Conservation (phyloP, 2,113 vertebrate species). For the Tyrannus savana region DNA sequence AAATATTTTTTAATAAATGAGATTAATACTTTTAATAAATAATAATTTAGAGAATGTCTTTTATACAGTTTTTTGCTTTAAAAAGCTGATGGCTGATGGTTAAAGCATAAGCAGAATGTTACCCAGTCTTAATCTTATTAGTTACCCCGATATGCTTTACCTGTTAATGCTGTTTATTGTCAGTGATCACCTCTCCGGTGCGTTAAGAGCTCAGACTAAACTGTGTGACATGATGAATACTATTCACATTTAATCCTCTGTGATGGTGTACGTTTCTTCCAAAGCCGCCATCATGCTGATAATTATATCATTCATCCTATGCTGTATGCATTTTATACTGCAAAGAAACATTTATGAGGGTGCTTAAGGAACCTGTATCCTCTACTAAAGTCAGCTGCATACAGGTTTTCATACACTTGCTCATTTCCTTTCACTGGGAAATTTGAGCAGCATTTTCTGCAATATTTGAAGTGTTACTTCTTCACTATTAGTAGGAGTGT, state of each 20-base stretch:
- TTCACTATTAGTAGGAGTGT: background rate
- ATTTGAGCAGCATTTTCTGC: slow-evolving; percentile 20
- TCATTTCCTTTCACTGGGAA: slow-evolving; percentile 6
- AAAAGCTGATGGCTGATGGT: background rate
- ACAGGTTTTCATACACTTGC: background rate
- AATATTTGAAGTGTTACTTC: slow-evolving; percentile 28
- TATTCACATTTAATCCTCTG: background rate
- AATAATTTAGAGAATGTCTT: background rate
- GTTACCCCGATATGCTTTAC: background rate
- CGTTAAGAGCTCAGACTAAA: background rate
- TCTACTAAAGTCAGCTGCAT: background rate
- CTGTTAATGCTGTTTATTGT: background rate
- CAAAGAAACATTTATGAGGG: background rate
- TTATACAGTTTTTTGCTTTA: background rate
- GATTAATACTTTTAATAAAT: background rate
- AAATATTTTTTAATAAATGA: background rate
- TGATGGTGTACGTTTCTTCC: background rate
- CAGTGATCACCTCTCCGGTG: background rate
- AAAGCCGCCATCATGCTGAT: background rate
- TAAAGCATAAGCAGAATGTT: background rate
- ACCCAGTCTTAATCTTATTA: background rate
- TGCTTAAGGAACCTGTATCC: background rate
- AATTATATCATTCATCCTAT: background rate
- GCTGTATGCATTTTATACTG: background rate
- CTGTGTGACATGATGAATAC: background rate